A percentile compares a stretch with the other conserved stretches of the same genome.
These are phyloP conservation scores for Heliconius aoede DNA, from an alignment of 2,888 invertebrate genomes.

Conservation along the genomic window DNA sequence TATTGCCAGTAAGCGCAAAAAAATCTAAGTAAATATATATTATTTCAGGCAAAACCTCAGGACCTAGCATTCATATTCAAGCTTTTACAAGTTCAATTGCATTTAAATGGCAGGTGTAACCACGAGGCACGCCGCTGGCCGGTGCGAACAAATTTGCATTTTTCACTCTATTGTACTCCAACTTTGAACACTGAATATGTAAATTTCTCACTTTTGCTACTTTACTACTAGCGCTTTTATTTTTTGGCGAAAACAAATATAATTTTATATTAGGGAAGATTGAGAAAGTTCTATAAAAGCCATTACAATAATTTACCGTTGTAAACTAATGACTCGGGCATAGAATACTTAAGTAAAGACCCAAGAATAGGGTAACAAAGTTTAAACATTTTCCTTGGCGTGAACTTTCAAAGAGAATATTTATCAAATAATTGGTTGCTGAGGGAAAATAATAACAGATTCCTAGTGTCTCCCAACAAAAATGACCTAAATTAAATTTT, in stretches of 20 bases:
- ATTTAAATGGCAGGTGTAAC: slow-evolving; percentile 68
- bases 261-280: slow-evolving; percentile 20
- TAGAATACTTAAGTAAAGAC: slow-evolving; percentile 35
- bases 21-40: not conserved
- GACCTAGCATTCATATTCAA: slow-evolving; percentile 66
- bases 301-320: slow-evolving; percentile 32
- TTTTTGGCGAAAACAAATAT: slow-evolving; percentile 3
- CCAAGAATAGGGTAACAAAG: slow-evolving; percentile 33
- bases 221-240: not conserved
- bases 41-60: slow-evolving; percentile 20
- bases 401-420: slow-evolving; percentile 33
- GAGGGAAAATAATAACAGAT: slow-evolving; percentile 70
- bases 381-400: slow-evolving; percentile 32
- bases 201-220: slow-evolving; percentile 25
- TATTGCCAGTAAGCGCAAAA: no score
- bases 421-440: slow-evolving; percentile 56
- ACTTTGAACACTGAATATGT: slow-evolving; percentile 56
- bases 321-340: slow-evolving; percentile 24
- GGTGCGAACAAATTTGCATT: slow-evolving; percentile 64
- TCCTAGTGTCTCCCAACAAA: slow-evolving; percentile 69
- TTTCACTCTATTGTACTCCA: slow-evolving; percentile 65
- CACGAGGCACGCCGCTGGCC: slow-evolving; percentile 52
- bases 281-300: slow-evolving; percentile 25
- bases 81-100: slow-evolving; percentile 74
- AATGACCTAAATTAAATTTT: slow-evolving; percentile 81